Evolutionary conservation across 2,113 vertebrate genomes (phyloP).

Genomic region (Campylomormyrus tamandua): DNA sequence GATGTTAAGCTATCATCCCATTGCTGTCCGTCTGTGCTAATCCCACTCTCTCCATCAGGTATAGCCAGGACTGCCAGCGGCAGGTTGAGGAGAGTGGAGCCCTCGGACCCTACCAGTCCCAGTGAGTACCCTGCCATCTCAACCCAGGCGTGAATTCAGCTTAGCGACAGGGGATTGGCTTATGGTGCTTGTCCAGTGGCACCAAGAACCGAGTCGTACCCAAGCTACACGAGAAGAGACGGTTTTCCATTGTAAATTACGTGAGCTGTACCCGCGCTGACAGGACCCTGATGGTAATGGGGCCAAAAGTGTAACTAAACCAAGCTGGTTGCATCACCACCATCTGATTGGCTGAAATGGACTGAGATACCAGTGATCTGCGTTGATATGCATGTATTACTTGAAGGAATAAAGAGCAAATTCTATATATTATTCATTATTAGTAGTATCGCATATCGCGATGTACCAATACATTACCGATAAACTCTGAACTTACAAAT

Average conservation of each 20-base stretch:
- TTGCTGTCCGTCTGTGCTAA: neutral
- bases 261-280: neutral
- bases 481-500: no score
- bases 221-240: neutral
- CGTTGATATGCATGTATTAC: neutral
- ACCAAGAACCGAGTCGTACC: neutral
- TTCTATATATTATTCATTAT: neutral
- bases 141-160: neutral
- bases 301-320: neutral
- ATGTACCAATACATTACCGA: no score
- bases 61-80: conserved; percentile 49
- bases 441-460: no score
- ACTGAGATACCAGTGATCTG: neutral
- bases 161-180: neutral
- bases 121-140: conserved; percentile 41
- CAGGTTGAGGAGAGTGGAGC: conserved; percentile 50
- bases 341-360: neutral
- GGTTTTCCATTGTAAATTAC: neutral
- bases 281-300: neutral
- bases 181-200: neutral
- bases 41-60: conserved; percentile 25
- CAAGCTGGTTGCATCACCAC: neutral
- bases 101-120: conserved; percentile 48
- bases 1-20: neutral
- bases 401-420: neutral